These are phyloP conservation scores for Vesta saturnalis DNA, from an alignment of 2,888 invertebrate species.

Conservation along the genomic window DNA sequence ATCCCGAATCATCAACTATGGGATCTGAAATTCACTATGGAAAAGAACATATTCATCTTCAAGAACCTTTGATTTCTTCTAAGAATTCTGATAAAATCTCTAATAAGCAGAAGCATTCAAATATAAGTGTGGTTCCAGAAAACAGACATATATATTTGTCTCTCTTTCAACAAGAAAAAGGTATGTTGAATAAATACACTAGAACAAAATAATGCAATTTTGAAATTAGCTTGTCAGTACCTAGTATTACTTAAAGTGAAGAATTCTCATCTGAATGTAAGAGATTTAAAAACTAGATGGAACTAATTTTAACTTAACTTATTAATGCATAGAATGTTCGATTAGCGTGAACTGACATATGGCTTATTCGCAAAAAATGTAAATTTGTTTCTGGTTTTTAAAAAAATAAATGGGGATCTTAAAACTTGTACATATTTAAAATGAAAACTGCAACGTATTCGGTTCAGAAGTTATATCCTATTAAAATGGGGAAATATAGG, in stretches of 20 bases:
- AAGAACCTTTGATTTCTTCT: slow-evolving; percentile 56
- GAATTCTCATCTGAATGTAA: neutral
- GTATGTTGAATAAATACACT: slow-evolving; percentile 42
- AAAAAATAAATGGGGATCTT: no score
- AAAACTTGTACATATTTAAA: no score
- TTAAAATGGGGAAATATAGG: no score
- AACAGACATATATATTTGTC: slow-evolving; percentile 57
- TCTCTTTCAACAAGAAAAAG: slow-evolving; percentile 59
- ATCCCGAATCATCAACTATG: slow-evolving; percentile 58
- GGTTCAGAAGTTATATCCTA: no score
- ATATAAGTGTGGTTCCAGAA: slow-evolving; percentile 60
- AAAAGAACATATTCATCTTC: slow-evolving; percentile 53
- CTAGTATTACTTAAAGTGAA: neutral
- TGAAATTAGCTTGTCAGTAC: neutral
- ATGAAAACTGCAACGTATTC: no score
- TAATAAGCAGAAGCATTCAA: slow-evolving; percentile 56
- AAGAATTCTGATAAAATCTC: slow-evolving; percentile 57
- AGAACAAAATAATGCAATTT: neutral
- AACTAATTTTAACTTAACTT: no score
- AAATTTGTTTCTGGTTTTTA: no score
- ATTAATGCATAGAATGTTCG: no score
- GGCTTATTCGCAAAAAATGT: no score
- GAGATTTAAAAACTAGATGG: no score
- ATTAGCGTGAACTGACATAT: no score
- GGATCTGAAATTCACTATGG: slow-evolving; percentile 57